Conservation (phyloP, 2,888 invertebrate species). For the Antheraea assamensis region DNA sequence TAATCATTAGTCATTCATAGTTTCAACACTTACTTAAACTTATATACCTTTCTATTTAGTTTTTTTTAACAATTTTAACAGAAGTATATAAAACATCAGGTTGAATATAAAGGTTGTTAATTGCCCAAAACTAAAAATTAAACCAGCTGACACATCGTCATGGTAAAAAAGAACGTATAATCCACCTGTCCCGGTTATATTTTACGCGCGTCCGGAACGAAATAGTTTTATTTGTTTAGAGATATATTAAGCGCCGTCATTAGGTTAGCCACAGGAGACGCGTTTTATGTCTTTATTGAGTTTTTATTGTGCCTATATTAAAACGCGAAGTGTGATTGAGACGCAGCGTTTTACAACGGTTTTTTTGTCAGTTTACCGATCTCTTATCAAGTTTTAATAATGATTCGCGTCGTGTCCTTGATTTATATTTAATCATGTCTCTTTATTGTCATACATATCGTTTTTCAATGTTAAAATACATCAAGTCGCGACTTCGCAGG, state of each 20-base stretch:
- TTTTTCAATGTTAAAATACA: too few relatives aligned
- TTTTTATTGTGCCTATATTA: constrained; percentile 58
- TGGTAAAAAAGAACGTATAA: constrained; percentile 42
- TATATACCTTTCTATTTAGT: not conserved
- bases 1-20: too few relatives aligned
- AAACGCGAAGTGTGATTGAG: constrained; percentile 3
- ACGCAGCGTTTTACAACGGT: constrained; percentile 51
- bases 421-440: not conserved
- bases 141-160: constrained; percentile 55
- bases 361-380: not conserved
- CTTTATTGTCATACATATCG: not conserved
- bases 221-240: constrained; percentile 72
- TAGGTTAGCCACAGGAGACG: constrained; percentile 78
- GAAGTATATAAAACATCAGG: constrained; percentile 59
- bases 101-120: constrained; percentile 68
- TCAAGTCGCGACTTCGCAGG: too few relatives aligned
- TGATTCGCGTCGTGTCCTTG: not conserved
- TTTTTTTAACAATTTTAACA: constrained; percentile 6
- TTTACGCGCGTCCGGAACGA: constrained; percentile 28
- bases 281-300: constrained; percentile 69
- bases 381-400: not conserved
- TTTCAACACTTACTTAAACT: too few relatives aligned
- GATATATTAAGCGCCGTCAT: constrained; percentile 63
- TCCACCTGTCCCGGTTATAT: constrained; percentile 68
- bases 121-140: constrained; percentile 47